Base-by-base conservation (phyloP, 2,113 vertebrate species). In the Cyrtonyx montezumae region DNA sequence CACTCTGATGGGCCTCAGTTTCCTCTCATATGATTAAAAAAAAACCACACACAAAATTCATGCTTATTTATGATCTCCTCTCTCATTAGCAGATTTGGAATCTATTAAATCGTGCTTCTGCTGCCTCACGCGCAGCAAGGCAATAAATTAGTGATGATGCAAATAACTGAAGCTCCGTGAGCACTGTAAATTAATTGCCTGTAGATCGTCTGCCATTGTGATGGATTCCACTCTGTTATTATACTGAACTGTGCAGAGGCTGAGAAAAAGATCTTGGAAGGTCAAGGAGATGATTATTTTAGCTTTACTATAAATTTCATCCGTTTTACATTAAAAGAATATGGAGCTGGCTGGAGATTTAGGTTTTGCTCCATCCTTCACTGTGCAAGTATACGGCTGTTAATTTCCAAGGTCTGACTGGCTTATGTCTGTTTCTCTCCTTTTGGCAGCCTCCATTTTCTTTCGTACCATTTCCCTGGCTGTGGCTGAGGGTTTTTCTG, bases 221-320 rank as follows among this genome's bases (percentile, higher is more conserved):
- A 90, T 90, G 45, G 55, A 93, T 93, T 93, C 45, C 19, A 61
- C 71, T 85, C 82, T 36, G 11, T 70, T 92, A 32, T 82, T 80
- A 63, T 18, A 88, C 84, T 87, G 37, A 36, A 67, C 43, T 63
- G 17, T 69, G 55, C 75, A 92, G 68, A 87, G 25, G 56, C 75
- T 90, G 71, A 90, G 76, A 74, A 70, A 83, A 90, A 83, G 51
- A 75, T 87, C n/a, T 78, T 48, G 43, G 89, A 89, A 91, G 89
- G 87, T 92, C 84, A 87, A 67, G 26, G 61, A 83, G 59, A 71
- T 85, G 2, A 78, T 95, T 83, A 49, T 85, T 94, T 87, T 78
- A 77, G 69, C 48, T 87, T 80, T 30, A 32, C 11, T 40, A 5
- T 82, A 36, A 23, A 80, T 92, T 67, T 70, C 8, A 67, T 87